phyloP scores from a whole-genome alignment of 1,140 invertebrate species.

The Drosophila pseudoobscura region DNA sequence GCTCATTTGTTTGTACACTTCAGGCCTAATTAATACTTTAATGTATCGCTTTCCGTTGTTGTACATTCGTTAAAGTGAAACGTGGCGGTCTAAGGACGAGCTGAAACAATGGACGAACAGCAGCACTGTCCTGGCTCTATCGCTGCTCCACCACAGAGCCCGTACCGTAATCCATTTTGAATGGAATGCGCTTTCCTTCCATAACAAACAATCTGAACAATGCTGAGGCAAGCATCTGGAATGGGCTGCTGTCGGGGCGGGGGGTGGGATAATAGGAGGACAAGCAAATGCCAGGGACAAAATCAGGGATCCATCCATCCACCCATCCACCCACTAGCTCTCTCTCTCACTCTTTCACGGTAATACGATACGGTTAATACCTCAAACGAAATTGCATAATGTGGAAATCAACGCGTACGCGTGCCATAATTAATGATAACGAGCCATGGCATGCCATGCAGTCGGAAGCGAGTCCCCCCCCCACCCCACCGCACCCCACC shows the following conservation, averaged over 20 bases:
- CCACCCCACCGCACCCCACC: too few species aligned
- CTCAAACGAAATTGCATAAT: slow-evolving; percentile 70
- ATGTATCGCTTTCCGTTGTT: not conserved
- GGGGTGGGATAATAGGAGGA: slow-evolving; percentile 23
- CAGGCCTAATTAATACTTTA: not conserved
- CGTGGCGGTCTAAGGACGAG: slow-evolving; percentile 30
- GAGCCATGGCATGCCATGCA: slow-evolving; percentile 8
- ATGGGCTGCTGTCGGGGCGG: too few species aligned
- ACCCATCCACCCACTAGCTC: too few species aligned
- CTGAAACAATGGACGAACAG: slow-evolving; percentile 14
- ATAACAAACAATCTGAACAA: slow-evolving; percentile 41
- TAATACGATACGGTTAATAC: slow-evolving; percentile 51
- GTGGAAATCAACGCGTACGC: slow-evolving; percentile 46
- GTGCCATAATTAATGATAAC: slow-evolving; percentile 57
- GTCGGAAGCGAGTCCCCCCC: too few species aligned
- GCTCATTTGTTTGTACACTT: not conserved
- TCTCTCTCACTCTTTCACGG: not conserved
- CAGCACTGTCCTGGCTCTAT: not conserved
- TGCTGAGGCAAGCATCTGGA: not conserved
- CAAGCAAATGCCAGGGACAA: slow-evolving; percentile 24
- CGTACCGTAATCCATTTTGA: slow-evolving; percentile 28
- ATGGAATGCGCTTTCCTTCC: slow-evolving; percentile 25
- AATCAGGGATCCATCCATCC: slow-evolving; percentile 1
- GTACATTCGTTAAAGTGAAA: slow-evolving; percentile 38
- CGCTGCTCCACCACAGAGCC: not conserved